These are phyloP conservation scores for Augochlorella aurata DNA, from an alignment of 2,888 invertebrate species.

Conservation along the genomic window DNA sequence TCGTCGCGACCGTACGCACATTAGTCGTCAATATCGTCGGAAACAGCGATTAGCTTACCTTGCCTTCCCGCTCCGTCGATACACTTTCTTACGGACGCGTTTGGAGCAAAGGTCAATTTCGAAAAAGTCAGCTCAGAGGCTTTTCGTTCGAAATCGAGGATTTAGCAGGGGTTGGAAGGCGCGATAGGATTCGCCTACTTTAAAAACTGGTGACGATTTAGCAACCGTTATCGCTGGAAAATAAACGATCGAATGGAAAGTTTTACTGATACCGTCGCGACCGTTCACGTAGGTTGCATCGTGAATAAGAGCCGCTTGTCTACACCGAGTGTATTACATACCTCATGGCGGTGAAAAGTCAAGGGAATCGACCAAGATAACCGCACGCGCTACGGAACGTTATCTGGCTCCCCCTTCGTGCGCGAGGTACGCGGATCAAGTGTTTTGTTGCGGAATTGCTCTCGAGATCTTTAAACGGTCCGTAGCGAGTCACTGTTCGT, in stretches of 20 bases:
- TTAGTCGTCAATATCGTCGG: constrained; percentile 54
- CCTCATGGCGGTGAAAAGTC: constrained; percentile 61
- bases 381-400: constrained; percentile 50
- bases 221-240: constrained; percentile 8
- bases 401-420: constrained; percentile 52
- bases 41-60: constrained; percentile 44
- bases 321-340: constrained; percentile 45
- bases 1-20: constrained; percentile 48
- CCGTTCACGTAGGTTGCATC: constrained; percentile 24
- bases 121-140: not conserved
- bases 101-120: not conserved
- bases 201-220: not conserved
- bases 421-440: constrained; percentile 42
- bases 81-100: not conserved
- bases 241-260: constrained; percentile 26
- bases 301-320: constrained; percentile 46
- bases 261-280: constrained; percentile 44
- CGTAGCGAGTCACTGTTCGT: not conserved
- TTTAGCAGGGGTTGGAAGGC: not conserved
- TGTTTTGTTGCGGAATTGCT: constrained; percentile 42
- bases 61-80: constrained; percentile 7
- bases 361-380: constrained; percentile 62
- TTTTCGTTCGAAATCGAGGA: not conserved
- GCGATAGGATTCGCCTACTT: not conserved
- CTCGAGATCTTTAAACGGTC: constrained; percentile 5